A percentile compares a stretch with the other conserved stretches of the same genome.
Conservation (phyloP, 2,888 invertebrate species). For the Oeneis ivallda region DNA sequence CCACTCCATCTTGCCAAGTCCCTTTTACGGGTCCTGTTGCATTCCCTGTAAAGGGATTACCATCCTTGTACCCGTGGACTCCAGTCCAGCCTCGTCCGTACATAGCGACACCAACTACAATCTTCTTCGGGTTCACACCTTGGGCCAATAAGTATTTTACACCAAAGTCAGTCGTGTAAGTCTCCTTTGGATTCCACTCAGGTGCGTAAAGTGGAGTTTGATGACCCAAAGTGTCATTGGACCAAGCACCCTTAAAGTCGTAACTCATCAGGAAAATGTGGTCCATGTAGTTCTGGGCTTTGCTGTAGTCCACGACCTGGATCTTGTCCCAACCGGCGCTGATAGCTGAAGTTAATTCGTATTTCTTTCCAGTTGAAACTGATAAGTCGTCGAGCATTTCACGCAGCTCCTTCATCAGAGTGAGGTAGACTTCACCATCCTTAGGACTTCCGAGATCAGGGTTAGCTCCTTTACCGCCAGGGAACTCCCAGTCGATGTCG, state of each 20-base stretch:
- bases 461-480: constrained; percentile 76
- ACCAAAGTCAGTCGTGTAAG: constrained; percentile 77
- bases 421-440: constrained; percentile 68
- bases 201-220: constrained; percentile 72
- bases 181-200: constrained; percentile 69
- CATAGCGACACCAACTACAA: constrained; percentile 76
- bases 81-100: constrained; percentile 78
- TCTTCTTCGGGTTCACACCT: constrained; percentile 72
- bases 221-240: constrained; percentile 72
- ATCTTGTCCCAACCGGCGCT: constrained; percentile 79
- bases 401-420: constrained; percentile 71
- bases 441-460: constrained; percentile 70
- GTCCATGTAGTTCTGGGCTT: constrained; percentile 75
- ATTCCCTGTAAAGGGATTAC: constrained; percentile 71
- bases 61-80: constrained; percentile 58
- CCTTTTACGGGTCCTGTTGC: constrained; percentile 74
- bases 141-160: constrained; percentile 71
- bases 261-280: constrained; percentile 78
- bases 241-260: constrained; percentile 78
- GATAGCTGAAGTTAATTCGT: constrained; percentile 76
- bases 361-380: constrained; percentile 68
- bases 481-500: constrained; percentile 79
- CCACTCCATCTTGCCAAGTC: constrained; percentile 77
- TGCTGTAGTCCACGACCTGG: constrained; percentile 73
- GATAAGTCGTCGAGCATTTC: constrained; percentile 71